Base-by-base conservation (phyloP, 2,888 invertebrate genomes). In the Bhutanitis thaidina region DNA sequence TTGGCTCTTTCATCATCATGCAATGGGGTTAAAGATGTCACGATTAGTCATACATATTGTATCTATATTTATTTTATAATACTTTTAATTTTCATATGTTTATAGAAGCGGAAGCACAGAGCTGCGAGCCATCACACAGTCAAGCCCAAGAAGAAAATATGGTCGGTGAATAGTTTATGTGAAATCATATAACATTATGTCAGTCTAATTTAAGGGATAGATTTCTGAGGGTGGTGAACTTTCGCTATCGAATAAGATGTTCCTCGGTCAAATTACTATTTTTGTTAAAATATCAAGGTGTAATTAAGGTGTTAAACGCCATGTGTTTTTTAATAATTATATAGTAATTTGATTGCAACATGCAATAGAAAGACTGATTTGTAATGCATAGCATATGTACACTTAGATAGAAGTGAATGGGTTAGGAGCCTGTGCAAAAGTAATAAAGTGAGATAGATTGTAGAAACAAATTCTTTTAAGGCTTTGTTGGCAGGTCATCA, bases 81-180 rank as follows among this genome's bases (percentile, higher is more conserved):
- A 4, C 2, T 4, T n/a, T 5, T 30, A 2, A 30, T 30, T 54
- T 61, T 62, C 37, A 27, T 27, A 20, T 27, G 7, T 69, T 76
- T 64, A 38, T 71, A 89, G 89, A 84, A 65, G 83, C 85, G 2
- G 87, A 84, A 58, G 75, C 75, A 29, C 81, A 81, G 56, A 64
- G 59, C 38, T 64, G 73, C 2, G 86, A 89, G 52, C 84, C 88
- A 0, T 81, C 84, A n/a, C 87, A 89, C 64, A 86, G 77, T 58
- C 69, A 71, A 57, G 83, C 87, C 7, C 72, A 80, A 44, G 85
- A 77, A 32, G 67, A 70, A n/a, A 52, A 52, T 15, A 55, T 61
- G 12, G 54, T 56, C 7, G 66, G 61, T 10, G 76, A 71, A 57
- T 67, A 71, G 41, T 41, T 40, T 45, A 29, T 49, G 40, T 8